These are phyloP conservation scores for Sinotaia quadrata DNA, from an alignment of 2,888 invertebrate genomes.

Conservation along the genomic window DNA sequence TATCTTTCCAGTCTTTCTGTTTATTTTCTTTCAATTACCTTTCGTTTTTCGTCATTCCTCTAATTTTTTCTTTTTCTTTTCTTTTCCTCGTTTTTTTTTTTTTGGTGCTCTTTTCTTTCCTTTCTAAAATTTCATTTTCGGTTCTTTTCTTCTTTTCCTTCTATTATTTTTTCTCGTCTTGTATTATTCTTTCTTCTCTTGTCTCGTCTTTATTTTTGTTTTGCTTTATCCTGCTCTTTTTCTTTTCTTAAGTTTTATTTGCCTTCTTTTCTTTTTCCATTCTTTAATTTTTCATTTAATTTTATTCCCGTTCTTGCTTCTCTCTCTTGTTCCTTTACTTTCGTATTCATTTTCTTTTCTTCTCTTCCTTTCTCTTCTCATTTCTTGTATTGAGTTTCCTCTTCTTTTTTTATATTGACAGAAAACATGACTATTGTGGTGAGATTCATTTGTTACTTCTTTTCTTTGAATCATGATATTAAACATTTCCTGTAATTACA, in stretches of 20 bases:
- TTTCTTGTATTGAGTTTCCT: no score
- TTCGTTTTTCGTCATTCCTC: background rate
- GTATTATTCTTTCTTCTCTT: background rate
- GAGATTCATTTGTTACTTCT: no score
- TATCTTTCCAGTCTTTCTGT: background rate
- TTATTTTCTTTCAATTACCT: background rate
- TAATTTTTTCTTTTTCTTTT: background rate
- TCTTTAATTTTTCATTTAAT: background rate
- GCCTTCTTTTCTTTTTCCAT: background rate
- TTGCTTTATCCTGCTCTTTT: conserved; percentile 12
- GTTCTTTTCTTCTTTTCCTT: background rate
- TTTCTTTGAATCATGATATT: no score
- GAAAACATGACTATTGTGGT: no score
- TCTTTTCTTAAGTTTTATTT: background rate
- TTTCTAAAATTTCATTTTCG: background rate
- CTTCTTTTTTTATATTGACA: no score
- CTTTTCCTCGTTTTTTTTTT: background rate
- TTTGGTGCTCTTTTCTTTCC: background rate
- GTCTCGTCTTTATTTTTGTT: background rate
- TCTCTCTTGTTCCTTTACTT: background rate
- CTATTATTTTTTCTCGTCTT: background rate
- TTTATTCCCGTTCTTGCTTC: background rate
- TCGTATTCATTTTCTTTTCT: background rate
- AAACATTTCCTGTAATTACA: no score
- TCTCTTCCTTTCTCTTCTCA: background rate